Conservation (phyloP, 2,888 invertebrate genomes). For the Heliconius hortense region DNA sequence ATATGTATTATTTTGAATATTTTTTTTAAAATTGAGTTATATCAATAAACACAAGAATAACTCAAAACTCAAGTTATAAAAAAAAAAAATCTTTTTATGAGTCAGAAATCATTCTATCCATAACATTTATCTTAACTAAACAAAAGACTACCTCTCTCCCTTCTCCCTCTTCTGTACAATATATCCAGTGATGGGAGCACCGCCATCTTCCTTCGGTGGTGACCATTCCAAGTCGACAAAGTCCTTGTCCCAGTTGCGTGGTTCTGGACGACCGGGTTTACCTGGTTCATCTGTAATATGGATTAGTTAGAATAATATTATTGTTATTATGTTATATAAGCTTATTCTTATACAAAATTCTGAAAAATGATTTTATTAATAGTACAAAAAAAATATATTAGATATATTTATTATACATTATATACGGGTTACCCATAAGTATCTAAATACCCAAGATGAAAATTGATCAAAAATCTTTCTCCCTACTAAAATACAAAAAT, state of each 20-base stretch:
- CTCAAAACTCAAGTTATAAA: no score
- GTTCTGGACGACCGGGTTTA: conserved; percentile 94
- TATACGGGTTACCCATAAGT: no score
- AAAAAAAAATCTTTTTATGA: background rate
- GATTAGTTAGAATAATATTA: conserved; percentile 5
- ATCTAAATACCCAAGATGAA: no score
- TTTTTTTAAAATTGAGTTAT: no score
- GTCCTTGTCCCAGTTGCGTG: conserved; percentile 97
- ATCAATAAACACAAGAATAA: no score
- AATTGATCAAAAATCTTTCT: no score
- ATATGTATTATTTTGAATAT: no score
- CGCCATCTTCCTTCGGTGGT: conserved; percentile 94
- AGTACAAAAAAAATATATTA: no score
- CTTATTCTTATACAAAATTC: no score
- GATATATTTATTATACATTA: no score
- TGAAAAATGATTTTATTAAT: no score
- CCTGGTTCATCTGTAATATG: conserved; percentile 89
- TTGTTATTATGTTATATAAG: background rate
- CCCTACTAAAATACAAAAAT: no score
- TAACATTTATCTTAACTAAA: background rate
- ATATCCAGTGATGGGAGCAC: conserved; percentile 97
- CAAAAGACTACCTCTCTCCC: conserved; percentile 83
- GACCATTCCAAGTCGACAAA: conserved; percentile 97
- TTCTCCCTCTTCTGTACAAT: conserved; percentile 96
- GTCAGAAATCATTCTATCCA: background rate